A percentile compares a stretch with the other conserved stretches of the same genome.
These are phyloP conservation scores for Chymomyza fuscimana DNA, from an alignment of 2,888 invertebrate species.

Conservation along the genomic window DNA sequence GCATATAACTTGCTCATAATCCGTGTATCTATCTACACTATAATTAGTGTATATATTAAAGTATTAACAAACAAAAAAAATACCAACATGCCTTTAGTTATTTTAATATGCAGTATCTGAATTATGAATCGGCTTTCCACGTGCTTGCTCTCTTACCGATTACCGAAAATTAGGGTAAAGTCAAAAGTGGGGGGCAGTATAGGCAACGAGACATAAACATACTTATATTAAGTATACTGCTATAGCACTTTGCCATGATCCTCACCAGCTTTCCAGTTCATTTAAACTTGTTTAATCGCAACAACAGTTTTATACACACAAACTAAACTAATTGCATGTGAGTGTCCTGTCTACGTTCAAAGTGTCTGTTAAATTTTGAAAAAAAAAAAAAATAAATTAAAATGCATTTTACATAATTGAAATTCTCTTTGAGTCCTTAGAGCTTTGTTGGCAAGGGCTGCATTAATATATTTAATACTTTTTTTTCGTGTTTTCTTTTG, in stretches of 20 bases:
- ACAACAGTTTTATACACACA: conserved; percentile 6
- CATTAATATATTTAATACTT: conserved; percentile 16
- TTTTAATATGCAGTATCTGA: background rate
- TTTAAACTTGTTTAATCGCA: conserved; percentile 58
- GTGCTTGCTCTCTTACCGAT: no score
- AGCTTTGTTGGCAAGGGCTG: conserved; percentile 42
- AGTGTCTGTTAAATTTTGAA: background rate
- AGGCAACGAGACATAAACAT: background rate
- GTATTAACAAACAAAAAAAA: conserved; percentile 22
- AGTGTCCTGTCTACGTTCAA: background rate
- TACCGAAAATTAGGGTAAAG: no score
- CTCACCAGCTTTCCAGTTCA: background rate
- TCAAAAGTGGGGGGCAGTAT: conserved; percentile 30
- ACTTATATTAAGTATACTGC: conserved; percentile 61
- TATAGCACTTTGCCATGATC: background rate
- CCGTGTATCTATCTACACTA: background rate
- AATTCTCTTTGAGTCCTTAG: conserved; percentile 29
- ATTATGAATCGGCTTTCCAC: background rate
- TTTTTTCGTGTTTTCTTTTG: conserved; percentile 4
- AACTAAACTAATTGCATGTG: background rate
- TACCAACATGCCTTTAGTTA: background rate
- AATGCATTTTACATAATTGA: conserved; percentile 35
- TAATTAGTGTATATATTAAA: conserved; percentile 35
- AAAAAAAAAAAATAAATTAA: background rate
- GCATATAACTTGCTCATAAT: no score